Evolutionary conservation across 2,888 invertebrate species (phyloP).

Genomic region (Caenorhabditis sp.): DNA sequence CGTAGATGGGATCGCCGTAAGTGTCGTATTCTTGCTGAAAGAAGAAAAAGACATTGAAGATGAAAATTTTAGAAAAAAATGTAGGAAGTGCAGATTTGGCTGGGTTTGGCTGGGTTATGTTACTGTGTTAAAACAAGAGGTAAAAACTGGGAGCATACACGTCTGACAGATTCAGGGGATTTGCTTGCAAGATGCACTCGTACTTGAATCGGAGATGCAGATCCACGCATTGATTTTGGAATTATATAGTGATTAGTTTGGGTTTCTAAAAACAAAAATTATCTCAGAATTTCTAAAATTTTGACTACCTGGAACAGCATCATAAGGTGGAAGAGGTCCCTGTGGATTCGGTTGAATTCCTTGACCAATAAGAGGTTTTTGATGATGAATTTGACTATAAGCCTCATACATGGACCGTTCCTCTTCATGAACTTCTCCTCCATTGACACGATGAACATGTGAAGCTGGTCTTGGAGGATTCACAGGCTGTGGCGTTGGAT

Average conservation of each 20-base stretch:
- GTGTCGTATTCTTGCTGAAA: conserved; percentile 46
- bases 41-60: too few species aligned
- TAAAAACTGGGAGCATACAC: conserved; percentile 52
- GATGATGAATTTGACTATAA: conserved; percentile 60
- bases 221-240: conserved; percentile 58
- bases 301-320: conserved; percentile 42
- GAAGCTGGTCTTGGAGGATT: conserved; percentile 34
- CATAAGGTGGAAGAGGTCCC: conserved; percentile 25
- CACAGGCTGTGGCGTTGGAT: conserved; percentile 18
- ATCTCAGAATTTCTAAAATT: background rate
- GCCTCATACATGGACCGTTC: conserved; percentile 43
- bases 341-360: conserved; percentile 43
- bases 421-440: conserved; percentile 61
- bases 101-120: too few species aligned
- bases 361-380: conserved; percentile 39
- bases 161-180: conserved; percentile 53
- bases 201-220: conserved; percentile 60
- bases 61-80: too few species aligned
- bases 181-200: conserved; percentile 61
- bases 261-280: conserved; percentile 21
- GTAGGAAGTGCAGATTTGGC: too few species aligned
- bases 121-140: too few species aligned
- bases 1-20: conserved; percentile 49
- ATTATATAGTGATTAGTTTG: conserved; percentile 61
- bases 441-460: conserved; percentile 39